phyloP scores from a whole-genome alignment of 2,797 vertebrate species.

The Gallinago solitaria region DNA sequence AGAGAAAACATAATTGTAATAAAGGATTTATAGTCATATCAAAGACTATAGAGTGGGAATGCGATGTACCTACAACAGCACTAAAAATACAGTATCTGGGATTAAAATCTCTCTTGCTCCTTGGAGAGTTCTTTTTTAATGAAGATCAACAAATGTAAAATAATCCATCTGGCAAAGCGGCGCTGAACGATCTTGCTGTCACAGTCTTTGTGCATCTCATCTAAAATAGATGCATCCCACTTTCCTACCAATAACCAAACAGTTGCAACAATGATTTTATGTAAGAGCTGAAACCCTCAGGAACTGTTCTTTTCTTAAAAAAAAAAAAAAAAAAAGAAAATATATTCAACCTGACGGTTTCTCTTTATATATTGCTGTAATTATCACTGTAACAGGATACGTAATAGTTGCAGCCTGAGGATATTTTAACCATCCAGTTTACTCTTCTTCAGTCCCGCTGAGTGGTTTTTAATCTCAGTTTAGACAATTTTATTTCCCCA shows the following conservation, averaged over 20 bases:
- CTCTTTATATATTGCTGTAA: neutral
- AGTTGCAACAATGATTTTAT: neutral
- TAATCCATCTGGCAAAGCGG: neutral
- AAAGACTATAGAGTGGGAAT: neutral
- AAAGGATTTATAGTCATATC: neutral
- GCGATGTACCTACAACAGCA: neutral
- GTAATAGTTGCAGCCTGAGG: neutral
- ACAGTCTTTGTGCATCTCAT: neutral
- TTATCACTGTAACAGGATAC: neutral
- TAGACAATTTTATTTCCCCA: neutral
- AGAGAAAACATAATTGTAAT: neutral
- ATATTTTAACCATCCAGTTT: neutral
- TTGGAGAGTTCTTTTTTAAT: neutral
- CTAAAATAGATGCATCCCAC: neutral
- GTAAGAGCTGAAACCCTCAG: neutral
- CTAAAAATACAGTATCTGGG: neutral
- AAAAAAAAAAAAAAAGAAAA: neutral
- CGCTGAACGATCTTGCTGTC: neutral
- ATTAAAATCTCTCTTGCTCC: neutral
- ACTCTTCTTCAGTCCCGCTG: neutral
- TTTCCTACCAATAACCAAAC: neutral
- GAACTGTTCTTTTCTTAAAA: neutral
- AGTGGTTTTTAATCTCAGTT: neutral
- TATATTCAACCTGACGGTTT: neutral
- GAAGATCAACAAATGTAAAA: neutral